These are phyloP conservation scores for Gopherus evgoodei DNA, from an alignment of 2,113 vertebrate species.

Conservation along the genomic window DNA sequence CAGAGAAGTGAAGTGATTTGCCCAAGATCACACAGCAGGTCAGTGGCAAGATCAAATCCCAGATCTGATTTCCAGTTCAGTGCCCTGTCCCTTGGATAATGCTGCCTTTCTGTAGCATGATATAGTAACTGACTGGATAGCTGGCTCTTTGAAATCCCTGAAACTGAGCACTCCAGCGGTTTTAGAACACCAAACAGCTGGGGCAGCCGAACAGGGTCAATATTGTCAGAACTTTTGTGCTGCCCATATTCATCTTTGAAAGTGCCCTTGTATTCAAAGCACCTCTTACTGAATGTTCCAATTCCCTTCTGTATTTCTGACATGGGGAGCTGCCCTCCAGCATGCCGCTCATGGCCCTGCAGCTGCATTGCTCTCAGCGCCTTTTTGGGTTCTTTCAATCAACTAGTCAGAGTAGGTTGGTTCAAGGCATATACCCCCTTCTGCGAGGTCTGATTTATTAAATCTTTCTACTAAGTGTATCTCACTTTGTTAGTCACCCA, in stretches of 20 bases:
- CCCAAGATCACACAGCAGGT: neutral
- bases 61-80: neutral
- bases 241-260: conserved; percentile 11
- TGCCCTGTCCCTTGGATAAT: neutral
- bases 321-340: neutral
- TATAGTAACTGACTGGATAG: neutral
- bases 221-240: neutral
- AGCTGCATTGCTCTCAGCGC: neutral
- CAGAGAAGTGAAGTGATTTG: neutral
- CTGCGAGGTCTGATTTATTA: neutral
- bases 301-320: neutral
- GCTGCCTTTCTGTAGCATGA: neutral
- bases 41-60: neutral
- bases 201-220: neutral
- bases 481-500: neutral
- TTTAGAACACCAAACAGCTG: conserved; percentile 22
- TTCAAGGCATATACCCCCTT: neutral
- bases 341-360: neutral
- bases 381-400: neutral
- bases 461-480: neutral
- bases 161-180: neutral
- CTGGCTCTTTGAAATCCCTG: neutral
- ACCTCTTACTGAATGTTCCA: neutral
- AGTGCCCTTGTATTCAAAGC: neutral
- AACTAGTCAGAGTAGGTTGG: neutral